Evolutionary conservation across 2,888 invertebrate genomes (phyloP), one percentile per base, ranked within the genome.

Genomic region (Drosophila anomalata): DNA sequence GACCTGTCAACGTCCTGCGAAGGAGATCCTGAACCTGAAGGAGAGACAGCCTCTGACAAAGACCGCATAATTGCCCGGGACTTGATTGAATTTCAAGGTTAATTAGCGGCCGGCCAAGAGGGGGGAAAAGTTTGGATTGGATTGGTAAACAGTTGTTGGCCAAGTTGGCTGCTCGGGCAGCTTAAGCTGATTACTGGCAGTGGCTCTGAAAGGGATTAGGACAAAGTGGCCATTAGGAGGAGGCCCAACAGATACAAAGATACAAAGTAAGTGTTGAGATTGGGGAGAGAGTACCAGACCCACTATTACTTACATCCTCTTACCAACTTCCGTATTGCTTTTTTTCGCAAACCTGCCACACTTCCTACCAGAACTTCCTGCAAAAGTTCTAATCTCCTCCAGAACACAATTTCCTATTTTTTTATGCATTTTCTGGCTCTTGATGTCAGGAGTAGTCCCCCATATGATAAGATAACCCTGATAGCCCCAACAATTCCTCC

Each of bases 61-160:
- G 46, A 60, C 54, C 65, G 54, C 68, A 77, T 80, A 80, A 80
- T 84, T 73, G 81, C 53, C 48, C 24, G 54, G 51, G 36, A 67
- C 73, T 87, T 87, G 66, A 80, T 81, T 87, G 66, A 75, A 76
- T 87, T 87, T 78, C 87, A 87, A 81, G 82, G 87, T 81, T 85
- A 81, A 81, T 81, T 81, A 76, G 79, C 61, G 52, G 59, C 66
- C 36, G 52, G 59, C 66, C 36, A 33, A 26, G 52, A 31, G 47
- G 47, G 22, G 46, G 42, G 29, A 17, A 61, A 67, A 47, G 31
- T 36, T 42, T 44, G n/a, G 5, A 24, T 5, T 24, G 22, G 57
- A 57, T 56, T 48, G 57, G 47, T 47, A 56, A 47, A 48, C 69
- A 55, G 47, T 68, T 39, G 52, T 63, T 31, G 53, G 36, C 44